phyloP scores from a whole-genome alignment of 2,113 vertebrate species.

The Rhodinocichla rosea region DNA sequence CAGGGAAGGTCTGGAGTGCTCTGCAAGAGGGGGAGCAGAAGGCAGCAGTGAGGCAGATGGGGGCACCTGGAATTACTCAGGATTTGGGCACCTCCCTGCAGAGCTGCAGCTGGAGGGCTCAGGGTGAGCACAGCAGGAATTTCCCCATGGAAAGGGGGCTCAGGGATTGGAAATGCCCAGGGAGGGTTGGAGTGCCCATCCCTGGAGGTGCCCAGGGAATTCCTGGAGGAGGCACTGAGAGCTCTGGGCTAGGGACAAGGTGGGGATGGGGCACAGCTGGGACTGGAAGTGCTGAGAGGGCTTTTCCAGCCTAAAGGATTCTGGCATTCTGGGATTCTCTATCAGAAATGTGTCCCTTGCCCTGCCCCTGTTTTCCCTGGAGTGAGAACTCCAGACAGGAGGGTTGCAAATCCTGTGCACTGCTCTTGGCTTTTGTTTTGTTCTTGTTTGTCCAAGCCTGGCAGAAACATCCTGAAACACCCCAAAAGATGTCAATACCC shows the following conservation, averaged over 20 bases:
- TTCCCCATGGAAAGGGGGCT: not conserved
- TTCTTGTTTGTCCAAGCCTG: not conserved
- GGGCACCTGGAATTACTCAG: not conserved
- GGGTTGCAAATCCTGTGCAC: not conserved
- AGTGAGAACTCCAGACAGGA: not conserved
- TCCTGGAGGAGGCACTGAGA: accelerated
- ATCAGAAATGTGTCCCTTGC: not conserved
- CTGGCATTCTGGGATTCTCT: not conserved
- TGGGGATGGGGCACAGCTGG: accelerated
- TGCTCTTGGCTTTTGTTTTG: not conserved
- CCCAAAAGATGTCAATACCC: accelerated
- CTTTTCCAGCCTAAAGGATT: not conserved
- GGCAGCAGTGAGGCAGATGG: not conserved
- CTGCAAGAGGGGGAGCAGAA: not conserved
- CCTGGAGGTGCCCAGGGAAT: not conserved
- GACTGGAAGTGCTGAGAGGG: accelerated
- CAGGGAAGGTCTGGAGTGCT: not conserved
- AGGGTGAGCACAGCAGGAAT: not conserved
- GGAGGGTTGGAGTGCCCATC: not conserved
- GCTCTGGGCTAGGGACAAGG: not conserved
- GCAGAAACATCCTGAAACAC: not conserved
- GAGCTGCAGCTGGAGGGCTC: not conserved
- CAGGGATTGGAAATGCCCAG: not conserved
- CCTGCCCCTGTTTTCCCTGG: not conserved
- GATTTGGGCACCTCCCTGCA: not conserved